Percentiles rank a stretch among this genome's conserved stretches.
These are phyloP conservation scores for Saccostrea glomerata DNA, from an alignment of 1,140 invertebrate species.

Conservation along the genomic window DNA sequence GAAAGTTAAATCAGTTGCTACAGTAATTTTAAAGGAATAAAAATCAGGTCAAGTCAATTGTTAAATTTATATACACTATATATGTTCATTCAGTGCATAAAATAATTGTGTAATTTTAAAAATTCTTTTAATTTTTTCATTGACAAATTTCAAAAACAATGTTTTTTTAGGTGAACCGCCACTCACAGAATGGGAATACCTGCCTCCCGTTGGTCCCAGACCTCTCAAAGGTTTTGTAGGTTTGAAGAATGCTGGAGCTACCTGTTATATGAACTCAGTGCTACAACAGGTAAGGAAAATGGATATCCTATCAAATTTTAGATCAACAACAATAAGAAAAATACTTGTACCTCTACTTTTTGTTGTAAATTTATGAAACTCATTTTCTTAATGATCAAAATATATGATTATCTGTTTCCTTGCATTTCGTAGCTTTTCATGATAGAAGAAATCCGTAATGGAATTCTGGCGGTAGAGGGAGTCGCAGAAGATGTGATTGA, in stretches of 20 bases:
- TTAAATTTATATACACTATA: no score
- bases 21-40: no score
- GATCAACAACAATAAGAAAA: no score
- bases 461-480: constrained; percentile 88
- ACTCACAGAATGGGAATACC: constrained; percentile 97
- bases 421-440: constrained; percentile 86
- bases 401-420: neutral
- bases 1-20: no score
- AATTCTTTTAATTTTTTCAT: neutral
- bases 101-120: no score
- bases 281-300: constrained; percentile 87
- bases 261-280: constrained; percentile 99
- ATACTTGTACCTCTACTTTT: no score
- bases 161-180: constrained; percentile 80
- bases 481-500: constrained; percentile 90
- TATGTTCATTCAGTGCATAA: no score
- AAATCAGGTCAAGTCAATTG: no score
- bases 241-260: constrained; percentile 98
- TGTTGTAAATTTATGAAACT: no score
- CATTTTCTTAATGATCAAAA: no score
- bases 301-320: no score
- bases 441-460: constrained; percentile 93
- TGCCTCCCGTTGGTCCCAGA: constrained; percentile 95
- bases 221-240: constrained; percentile 95
- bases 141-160: neutral